Evolutionary conservation across 2,113 vertebrate genomes (phyloP).

Genomic region (Lynx canadensis): DNA sequence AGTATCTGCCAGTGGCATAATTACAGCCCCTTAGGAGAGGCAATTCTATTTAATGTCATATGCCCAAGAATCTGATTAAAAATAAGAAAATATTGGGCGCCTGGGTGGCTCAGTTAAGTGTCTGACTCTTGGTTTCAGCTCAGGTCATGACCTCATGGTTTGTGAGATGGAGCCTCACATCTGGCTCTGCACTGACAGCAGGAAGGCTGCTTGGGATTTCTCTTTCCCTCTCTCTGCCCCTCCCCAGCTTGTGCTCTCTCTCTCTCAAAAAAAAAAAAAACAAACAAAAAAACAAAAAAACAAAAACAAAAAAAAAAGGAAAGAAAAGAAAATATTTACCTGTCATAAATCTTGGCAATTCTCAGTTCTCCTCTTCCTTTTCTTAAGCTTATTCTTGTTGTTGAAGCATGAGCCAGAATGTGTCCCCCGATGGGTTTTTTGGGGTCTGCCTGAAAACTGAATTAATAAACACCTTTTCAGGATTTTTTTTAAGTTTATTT

Average conservation of each 20-base stretch:
- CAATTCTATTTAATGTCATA: conserved; percentile 9
- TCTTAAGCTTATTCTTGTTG: conserved; percentile 96
- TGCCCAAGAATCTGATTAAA: neutral
- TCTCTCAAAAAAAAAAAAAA: too few relatives aligned
- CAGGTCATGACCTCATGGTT: too few relatives aligned
- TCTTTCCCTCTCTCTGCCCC: too few relatives aligned
- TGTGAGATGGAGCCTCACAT: too few relatives aligned
- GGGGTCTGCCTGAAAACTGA: conserved; percentile 97
- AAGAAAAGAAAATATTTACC: conserved; percentile 83
- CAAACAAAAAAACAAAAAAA: too few relatives aligned
- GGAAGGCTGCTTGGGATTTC: too few relatives aligned
- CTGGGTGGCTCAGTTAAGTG: too few relatives aligned
- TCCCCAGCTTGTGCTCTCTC: too few relatives aligned
- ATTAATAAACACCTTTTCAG: conserved; percentile 66
- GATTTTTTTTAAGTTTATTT: neutral
- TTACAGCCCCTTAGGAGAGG: neutral
- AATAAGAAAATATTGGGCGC: conserved; percentile 49
- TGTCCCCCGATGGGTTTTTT: conserved; percentile 99
- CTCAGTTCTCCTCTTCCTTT: conserved; percentile 97
- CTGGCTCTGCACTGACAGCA: too few relatives aligned
- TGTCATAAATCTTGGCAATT: conserved; percentile 99
- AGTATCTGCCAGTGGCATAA: conserved; percentile 27
- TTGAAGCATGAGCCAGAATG: conserved; percentile 98
- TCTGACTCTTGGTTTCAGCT: too few relatives aligned
- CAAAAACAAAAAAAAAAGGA: neutral